phyloP scores from a whole-genome alignment of 2,888 invertebrate species.

The Mylabris sibirica region DNA sequence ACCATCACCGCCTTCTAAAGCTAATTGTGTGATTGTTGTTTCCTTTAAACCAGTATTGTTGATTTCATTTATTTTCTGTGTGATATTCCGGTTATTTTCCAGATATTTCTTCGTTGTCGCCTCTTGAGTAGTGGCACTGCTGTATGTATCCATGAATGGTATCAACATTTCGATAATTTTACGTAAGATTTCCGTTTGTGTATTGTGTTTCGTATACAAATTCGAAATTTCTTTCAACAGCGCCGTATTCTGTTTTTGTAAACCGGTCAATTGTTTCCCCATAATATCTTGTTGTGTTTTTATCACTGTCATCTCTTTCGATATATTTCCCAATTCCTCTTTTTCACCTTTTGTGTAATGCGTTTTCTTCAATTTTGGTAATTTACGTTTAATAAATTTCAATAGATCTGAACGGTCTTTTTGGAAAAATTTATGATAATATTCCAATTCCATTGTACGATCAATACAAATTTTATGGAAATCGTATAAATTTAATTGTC shows the following conservation, averaged over 20 bases:
- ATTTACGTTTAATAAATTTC: conserved; percentile 82
- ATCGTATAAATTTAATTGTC: conserved; percentile 98
- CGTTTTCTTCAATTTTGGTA: conserved; percentile 15
- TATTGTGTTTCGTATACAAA: conserved; percentile 42
- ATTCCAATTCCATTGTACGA: conserved; percentile 89
- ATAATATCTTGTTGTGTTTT: conserved; percentile 42
- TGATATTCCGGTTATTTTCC: not conserved
- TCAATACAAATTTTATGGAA: conserved; percentile 94
- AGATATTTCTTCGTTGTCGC: not conserved
- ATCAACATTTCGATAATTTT: conserved; percentile 50
- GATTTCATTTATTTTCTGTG: not conserved
- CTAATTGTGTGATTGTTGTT: not conserved
- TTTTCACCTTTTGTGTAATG: conserved; percentile 10
- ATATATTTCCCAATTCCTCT: conserved; percentile 34
- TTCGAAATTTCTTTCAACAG: conserved; percentile 46
- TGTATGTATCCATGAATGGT: conserved; percentile 40
- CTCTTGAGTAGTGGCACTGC: not conserved
- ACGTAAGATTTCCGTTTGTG: conserved; percentile 39
- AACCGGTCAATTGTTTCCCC: conserved; percentile 39
- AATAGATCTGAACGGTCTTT: conserved; percentile 82
- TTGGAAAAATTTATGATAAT: conserved; percentile 90
- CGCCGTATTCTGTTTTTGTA: conserved; percentile 47
- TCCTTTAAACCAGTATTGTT: not conserved
- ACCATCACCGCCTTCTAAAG: no score
- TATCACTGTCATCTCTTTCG: conserved; percentile 39